Percentiles rank a stretch among this genome's conserved stretches.
Evolutionary conservation across 2,797 vertebrate genomes (phyloP).

Genomic region (Semotilus atromaculatus): DNA sequence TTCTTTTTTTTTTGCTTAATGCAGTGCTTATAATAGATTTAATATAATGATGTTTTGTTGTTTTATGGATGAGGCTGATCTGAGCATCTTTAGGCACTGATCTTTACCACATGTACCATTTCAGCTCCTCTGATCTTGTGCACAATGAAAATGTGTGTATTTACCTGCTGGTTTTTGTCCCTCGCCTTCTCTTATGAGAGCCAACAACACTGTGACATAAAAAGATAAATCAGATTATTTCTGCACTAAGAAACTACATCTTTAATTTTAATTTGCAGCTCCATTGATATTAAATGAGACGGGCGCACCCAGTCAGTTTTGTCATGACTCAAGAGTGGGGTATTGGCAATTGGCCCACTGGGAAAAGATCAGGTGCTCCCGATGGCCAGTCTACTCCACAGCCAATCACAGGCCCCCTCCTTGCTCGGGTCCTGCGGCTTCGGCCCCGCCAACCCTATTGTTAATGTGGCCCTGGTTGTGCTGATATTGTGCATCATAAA

Average conservation of each 20-base stretch:
- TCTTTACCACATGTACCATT: neutral
- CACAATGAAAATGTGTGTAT: neutral
- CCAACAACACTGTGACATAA: constrained; percentile 27
- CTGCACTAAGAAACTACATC: neutral
- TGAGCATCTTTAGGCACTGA: neutral
- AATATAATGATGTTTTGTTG: neutral
- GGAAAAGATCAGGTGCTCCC: neutral
- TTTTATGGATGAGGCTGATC: neutral
- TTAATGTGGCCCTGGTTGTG: neutral
- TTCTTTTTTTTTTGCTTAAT: no score
- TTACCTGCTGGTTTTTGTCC: neutral
- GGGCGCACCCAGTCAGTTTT: neutral
- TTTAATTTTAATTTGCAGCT: neutral
- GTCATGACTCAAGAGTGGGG: neutral
- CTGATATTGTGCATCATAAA: neutral
- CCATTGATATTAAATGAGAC: neutral
- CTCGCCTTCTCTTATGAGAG: neutral
- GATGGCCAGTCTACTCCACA: neutral
- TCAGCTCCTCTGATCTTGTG: neutral
- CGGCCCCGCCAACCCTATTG: neutral
- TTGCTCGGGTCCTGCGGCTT: neutral
- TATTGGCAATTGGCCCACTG: neutral
- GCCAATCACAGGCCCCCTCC: neutral
- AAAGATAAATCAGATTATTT: neutral
- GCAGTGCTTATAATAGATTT: neutral